These are phyloP conservation scores for Hydropsyche tenuis DNA, from an alignment of 1,140 invertebrate species.

Conservation along the genomic window DNA sequence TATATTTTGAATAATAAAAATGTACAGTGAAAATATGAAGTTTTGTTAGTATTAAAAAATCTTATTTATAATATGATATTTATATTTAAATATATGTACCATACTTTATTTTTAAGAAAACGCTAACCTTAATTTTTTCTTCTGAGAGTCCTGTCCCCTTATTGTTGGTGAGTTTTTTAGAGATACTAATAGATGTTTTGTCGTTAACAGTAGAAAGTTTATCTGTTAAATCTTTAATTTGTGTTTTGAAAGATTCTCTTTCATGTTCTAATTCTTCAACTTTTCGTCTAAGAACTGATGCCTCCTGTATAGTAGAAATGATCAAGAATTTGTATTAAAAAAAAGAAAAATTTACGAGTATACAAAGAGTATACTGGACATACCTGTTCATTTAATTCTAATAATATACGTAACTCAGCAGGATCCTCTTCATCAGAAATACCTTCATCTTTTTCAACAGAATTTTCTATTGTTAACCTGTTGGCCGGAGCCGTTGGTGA, in stretches of 20 bases:
- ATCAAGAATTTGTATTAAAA: slow-evolving; percentile 15
- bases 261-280: slow-evolving; percentile 85
- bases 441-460: slow-evolving; percentile 74
- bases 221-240: slow-evolving; percentile 79
- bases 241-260: slow-evolving; percentile 75
- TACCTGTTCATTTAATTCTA: slow-evolving; percentile 86
- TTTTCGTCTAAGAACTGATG: slow-evolving; percentile 78
- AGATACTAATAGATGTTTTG: slow-evolving; percentile 53
- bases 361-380: slow-evolving; percentile 41
- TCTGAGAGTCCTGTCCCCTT: slow-evolving; percentile 64
- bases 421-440: slow-evolving; percentile 79
- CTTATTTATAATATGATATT: not conserved
- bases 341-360: slow-evolving; percentile 16
- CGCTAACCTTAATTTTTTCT: slow-evolving; percentile 70
- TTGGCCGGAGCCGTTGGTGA: slow-evolving; percentile 70
- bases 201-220: slow-evolving; percentile 62
- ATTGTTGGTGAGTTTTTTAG: slow-evolving; percentile 54
- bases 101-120: no score
- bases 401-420: slow-evolving; percentile 76
- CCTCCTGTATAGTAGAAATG: slow-evolving; percentile 67
- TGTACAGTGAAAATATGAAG: not conserved
- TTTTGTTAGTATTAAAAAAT: not conserved
- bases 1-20: slow-evolving; percentile 39
- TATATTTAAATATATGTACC: no score
- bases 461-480: slow-evolving; percentile 69